Conservation (phyloP, 2,888 invertebrate species). For the Neoitamus cyanurus region DNA sequence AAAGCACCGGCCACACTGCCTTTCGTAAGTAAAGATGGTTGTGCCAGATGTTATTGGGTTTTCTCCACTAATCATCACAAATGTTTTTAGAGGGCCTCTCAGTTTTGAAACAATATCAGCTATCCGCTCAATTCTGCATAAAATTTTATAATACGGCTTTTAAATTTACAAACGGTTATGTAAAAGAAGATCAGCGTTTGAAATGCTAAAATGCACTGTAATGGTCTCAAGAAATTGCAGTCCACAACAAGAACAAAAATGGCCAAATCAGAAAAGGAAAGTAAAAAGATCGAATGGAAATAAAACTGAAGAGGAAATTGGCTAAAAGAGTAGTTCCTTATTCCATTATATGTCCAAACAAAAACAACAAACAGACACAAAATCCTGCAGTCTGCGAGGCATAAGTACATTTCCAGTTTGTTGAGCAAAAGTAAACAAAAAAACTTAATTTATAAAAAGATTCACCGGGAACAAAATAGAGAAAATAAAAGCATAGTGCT, state of each 20-base stretch:
- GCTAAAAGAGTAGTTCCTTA: neutral
- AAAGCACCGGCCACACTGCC: too few species aligned
- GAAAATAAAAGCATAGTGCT: neutral
- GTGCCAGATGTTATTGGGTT: too few species aligned
- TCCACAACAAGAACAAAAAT: neutral
- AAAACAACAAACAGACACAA: neutral
- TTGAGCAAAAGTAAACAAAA: neutral
- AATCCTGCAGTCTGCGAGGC: neutral
- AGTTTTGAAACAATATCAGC: too few species aligned
- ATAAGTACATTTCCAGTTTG: neutral
- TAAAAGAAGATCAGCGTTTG: too few species aligned
- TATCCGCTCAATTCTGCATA: too few species aligned
- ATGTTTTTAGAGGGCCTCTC: too few species aligned
- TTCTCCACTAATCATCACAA: too few species aligned
- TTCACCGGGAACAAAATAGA: neutral
- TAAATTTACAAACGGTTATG: too few species aligned
- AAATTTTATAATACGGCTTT: too few species aligned
- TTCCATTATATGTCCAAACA: neutral
- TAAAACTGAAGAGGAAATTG: neutral
- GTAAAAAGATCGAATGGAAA: neutral
- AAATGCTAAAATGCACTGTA: too few species aligned
- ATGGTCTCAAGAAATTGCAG: neutral
- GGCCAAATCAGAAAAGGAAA: neutral
- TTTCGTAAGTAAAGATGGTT: too few species aligned
- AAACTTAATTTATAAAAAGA: neutral